A percentile compares a stretch with the other conserved stretches of the same genome.
These are phyloP conservation scores for Apantesis nais DNA, from an alignment of 2,888 invertebrate genomes.

Conservation along the genomic window DNA sequence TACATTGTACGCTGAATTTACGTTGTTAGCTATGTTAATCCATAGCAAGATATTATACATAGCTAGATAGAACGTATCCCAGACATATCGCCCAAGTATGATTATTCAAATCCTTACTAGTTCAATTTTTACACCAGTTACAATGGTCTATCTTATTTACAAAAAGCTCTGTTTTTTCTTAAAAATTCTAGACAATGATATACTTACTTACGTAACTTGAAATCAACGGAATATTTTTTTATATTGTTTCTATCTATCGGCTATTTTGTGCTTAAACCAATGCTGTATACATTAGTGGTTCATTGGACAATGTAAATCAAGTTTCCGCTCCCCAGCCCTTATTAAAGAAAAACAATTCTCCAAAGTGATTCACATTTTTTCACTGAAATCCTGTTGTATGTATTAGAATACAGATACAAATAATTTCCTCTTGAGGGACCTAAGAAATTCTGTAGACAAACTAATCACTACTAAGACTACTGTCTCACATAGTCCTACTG, in stretches of 20 bases:
- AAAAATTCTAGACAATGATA: neutral
- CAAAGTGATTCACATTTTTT: conserved; percentile 25
- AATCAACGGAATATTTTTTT: conserved; percentile 1
- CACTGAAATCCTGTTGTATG: neutral
- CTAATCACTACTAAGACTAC: too few species aligned
- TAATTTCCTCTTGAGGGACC: too few species aligned
- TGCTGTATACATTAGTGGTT: conserved; percentile 41
- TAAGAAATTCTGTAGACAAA: too few species aligned
- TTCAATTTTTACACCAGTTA: neutral
- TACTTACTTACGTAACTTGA: neutral
- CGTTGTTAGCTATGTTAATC: neutral
- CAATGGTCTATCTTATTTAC: neutral
- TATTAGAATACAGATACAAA: neutral
- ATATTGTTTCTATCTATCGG: conserved; percentile 21
- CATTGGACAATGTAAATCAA: conserved; percentile 45
- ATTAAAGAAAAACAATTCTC: conserved; percentile 40
- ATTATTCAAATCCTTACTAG: neutral
- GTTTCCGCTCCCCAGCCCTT: conserved; percentile 33
- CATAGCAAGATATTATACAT: too few species aligned
- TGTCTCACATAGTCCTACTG: neutral
- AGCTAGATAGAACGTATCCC: too few species aligned
- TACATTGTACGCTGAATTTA: neutral
- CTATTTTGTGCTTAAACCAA: conserved; percentile 22
- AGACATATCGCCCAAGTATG: neutral
- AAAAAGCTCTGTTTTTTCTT: too few species aligned